Evolutionary conservation across 2,888 invertebrate genomes (phyloP).

Genomic region (Lepetodrilus schrolli): DNA sequence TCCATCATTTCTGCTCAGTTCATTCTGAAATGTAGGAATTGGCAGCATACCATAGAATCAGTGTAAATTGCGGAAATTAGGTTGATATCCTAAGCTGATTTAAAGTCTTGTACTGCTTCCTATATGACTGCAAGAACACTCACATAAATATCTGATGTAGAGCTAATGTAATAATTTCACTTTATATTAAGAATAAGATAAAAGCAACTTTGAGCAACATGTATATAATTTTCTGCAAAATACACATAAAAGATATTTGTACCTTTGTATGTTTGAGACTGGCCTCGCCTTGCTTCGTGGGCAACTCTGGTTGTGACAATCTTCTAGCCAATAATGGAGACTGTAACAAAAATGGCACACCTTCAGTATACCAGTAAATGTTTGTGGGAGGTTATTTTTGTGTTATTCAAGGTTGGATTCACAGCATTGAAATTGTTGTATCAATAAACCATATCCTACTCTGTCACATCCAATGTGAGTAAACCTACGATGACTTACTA

Average conservation of each 20-base stretch:
- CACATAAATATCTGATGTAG: not conserved
- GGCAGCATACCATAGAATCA: no score
- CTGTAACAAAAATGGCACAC: not conserved
- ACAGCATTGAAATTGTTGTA: no score
- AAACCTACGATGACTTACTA: no score
- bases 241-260: not conserved
- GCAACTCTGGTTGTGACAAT: not conserved
- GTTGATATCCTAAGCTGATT: not conserved
- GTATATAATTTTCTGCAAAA: not conserved
- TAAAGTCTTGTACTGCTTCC: no score
- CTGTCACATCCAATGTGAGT: no score
- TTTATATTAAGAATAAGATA: not conserved
- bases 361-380: not conserved
- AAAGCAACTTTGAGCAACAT: not conserved
- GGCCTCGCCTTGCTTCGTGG: not conserved
- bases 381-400: no score
- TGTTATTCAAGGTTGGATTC: no score
- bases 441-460: no score
- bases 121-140: no score
- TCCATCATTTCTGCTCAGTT: not conserved
- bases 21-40: conserved; percentile 5
- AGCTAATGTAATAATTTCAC: not conserved
- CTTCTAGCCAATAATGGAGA: conserved; percentile 6
- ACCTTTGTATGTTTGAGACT: not conserved
- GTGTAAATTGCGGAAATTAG: no score